Evolutionary conservation across 2,797 vertebrate genomes (phyloP).

Genomic region (Danio albolineatus): DNA sequence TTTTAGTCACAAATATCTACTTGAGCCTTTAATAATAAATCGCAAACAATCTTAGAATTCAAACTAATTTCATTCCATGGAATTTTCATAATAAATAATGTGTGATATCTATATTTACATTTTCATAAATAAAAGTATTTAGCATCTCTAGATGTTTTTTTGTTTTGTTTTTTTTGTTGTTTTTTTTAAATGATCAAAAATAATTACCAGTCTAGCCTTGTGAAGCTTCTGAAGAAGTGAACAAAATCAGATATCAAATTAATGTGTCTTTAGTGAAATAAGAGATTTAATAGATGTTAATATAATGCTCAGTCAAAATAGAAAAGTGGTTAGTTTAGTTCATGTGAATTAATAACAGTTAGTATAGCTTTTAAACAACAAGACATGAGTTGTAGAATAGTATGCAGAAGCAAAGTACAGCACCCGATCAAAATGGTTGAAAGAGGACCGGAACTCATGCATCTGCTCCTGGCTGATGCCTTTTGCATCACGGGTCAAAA

Average conservation of each 20-base stretch:
- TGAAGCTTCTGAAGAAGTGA: constrained; percentile 31
- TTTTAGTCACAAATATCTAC: too few species aligned
- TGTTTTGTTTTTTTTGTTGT: too few species aligned
- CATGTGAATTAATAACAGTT: neutral
- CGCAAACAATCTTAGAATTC: too few species aligned
- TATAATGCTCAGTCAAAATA: neutral
- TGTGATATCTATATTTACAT: too few species aligned
- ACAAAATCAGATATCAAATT: constrained; percentile 9
- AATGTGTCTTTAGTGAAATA: neutral
- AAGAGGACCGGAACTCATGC: constrained; percentile 97
- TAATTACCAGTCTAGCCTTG: constrained; percentile 35
- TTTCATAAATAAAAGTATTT: neutral
- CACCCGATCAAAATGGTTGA: constrained; percentile 99
- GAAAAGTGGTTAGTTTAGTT: neutral
- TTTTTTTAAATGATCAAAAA: too few species aligned
- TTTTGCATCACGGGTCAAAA: constrained; percentile 96
- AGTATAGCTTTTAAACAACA: neutral
- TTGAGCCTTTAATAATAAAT: neutral
- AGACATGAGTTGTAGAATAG: neutral
- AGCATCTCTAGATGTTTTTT: neutral
- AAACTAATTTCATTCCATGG: neutral
- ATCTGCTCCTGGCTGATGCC: constrained; percentile 99
- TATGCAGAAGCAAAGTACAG: constrained; percentile 49
- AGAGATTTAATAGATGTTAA: neutral
- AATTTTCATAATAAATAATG: too few species aligned